These are phyloP conservation scores for Dynastes tityus DNA, from an alignment of 2,888 invertebrate species.

Conservation along the genomic window DNA sequence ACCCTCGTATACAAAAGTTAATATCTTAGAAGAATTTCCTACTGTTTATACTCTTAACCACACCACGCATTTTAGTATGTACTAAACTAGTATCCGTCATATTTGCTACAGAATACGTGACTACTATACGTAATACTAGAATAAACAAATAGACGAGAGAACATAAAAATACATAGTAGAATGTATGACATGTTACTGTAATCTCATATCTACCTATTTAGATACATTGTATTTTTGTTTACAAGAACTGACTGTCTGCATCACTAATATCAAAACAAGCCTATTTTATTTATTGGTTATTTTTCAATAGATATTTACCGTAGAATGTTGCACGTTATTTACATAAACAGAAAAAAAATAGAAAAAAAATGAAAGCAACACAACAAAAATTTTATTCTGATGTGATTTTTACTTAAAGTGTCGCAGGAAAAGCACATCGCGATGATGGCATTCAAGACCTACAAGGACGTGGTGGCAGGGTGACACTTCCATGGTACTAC, in stretches of 20 bases:
- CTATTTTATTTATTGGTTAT: constrained; percentile 13
- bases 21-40: constrained; percentile 12
- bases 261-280: constrained; percentile 63
- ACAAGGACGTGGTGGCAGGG: constrained; percentile 52
- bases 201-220: not conserved
- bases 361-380: constrained; percentile 53
- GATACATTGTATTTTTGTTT: constrained; percentile 17
- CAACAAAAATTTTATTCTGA: constrained; percentile 57
- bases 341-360: constrained; percentile 55
- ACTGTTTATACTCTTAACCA: constrained; percentile 18
- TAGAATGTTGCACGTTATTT: constrained; percentile 65
- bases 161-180: constrained; percentile 19
- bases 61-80: constrained; percentile 39
- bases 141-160: not conserved
- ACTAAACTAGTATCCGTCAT: constrained; percentile 61
- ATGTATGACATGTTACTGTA: constrained; percentile 15
- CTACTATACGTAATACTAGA: constrained; percentile 8
- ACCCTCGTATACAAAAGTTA: too few species aligned
- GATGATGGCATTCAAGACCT: constrained; percentile 34
- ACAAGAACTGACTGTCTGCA: constrained; percentile 63
- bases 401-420: constrained; percentile 67
- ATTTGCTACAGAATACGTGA: not conserved
- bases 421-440: constrained; percentile 58
- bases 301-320: constrained; percentile 45
- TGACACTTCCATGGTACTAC: constrained; percentile 45